Evolutionary conservation across 2,888 invertebrate species (phyloP).

Genomic region (Arrhopalites spinosus): DNA sequence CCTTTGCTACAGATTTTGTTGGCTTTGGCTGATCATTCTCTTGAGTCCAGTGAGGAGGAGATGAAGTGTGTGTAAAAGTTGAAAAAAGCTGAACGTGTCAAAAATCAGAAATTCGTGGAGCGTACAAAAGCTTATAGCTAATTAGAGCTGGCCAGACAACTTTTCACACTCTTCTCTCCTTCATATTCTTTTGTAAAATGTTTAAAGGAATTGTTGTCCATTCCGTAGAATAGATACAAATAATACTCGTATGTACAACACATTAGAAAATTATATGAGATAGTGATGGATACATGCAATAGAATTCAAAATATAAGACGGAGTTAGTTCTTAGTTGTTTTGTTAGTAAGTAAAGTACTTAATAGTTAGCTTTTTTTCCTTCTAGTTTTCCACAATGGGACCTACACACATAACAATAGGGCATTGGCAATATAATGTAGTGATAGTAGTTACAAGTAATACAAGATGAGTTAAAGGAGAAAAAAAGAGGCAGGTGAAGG

Average conservation of each 20-base stretch:
- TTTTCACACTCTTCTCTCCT: conserved; percentile 22
- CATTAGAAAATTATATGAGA: no score
- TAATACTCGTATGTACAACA: no score
- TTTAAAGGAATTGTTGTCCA: no score
- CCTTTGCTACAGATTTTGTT: not conserved
- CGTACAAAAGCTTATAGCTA: conserved; percentile 4
- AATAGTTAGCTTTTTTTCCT: not conserved
- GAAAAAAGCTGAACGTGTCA: conserved; percentile 1
- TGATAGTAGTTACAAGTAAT: no score
- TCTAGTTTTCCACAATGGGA: not conserved
- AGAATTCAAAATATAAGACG: not conserved
- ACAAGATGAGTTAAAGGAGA: not conserved
- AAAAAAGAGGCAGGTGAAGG: not conserved
- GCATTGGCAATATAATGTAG: not conserved
- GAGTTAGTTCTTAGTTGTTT: not conserved
- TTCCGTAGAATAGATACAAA: no score
- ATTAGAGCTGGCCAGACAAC: conserved; percentile 32
- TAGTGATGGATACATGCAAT: not conserved
- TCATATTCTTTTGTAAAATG: not conserved
- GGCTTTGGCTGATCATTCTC: not conserved
- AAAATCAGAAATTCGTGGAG: conserved; percentile 10
- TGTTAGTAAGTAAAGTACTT: not conserved
- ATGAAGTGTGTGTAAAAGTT: conserved; percentile 1
- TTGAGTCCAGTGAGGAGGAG: not conserved
- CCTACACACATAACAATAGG: not conserved